A percentile compares a stretch with the other conserved stretches of the same genome.
Evolutionary conservation across 1,140 invertebrate species (phyloP).

Genomic region (Penaeus indicus): DNA sequence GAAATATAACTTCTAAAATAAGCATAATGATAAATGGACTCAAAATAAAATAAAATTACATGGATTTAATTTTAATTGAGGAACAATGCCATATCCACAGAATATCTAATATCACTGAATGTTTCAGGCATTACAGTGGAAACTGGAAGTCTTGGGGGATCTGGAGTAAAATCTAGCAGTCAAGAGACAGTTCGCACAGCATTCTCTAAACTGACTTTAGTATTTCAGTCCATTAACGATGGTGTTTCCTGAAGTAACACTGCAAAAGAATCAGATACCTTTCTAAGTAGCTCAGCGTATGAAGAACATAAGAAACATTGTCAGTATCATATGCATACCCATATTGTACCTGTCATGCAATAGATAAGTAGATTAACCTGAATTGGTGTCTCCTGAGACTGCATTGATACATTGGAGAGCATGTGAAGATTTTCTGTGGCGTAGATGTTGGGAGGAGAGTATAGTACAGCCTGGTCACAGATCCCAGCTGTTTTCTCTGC

Average conservation of each 20-base stretch:
- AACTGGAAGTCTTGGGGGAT: background rate
- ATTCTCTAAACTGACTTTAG: slow-evolving; percentile 8
- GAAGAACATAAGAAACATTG: too few relatives aligned
- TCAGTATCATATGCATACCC: too few relatives aligned
- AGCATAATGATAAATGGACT: too few relatives aligned
- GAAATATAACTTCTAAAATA: too few relatives aligned
- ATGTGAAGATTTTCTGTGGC: slow-evolving; percentile 31
- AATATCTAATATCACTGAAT: too few relatives aligned
- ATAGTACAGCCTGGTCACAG: slow-evolving; percentile 31
- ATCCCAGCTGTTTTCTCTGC: slow-evolving; percentile 46
- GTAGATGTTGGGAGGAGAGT: slow-evolving; percentile 39
- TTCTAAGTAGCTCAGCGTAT: background rate
- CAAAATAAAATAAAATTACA: too few relatives aligned
- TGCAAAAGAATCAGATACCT: background rate
- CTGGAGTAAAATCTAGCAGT: slow-evolving; percentile 22
- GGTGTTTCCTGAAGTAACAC: background rate
- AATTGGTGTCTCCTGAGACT: slow-evolving; percentile 25
- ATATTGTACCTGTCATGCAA: too few relatives aligned
- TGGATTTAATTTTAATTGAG: too few relatives aligned
- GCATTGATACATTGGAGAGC: slow-evolving; percentile 41
- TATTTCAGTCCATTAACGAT: slow-evolving; percentile 36
- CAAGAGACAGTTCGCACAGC: slow-evolving; percentile 32
- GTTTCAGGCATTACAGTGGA: too few relatives aligned
- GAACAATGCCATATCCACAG: too few relatives aligned
- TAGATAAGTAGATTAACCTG: slow-evolving; percentile 26